Evolutionary conservation across 2,888 invertebrate genomes (phyloP), one percentile per base, ranked within the genome.

Genomic region (Polietes domitor): DNA sequence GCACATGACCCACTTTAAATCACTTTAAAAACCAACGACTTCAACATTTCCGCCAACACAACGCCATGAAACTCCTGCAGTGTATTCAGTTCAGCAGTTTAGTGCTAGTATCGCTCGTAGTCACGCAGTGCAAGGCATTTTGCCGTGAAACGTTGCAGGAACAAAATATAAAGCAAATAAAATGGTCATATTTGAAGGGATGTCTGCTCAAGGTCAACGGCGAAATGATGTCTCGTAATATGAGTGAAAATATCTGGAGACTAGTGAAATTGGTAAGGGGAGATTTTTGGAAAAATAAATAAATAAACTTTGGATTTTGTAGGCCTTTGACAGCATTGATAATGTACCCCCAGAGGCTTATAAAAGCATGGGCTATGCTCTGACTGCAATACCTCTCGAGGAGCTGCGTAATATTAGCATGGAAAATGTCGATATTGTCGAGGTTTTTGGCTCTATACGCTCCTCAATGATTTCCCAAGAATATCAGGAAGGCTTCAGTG

Each of bases 321-420:
- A 89, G 88, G 86, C 86, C 6, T 87, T 88, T 55, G 86, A 86
- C 76, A 87, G 86, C 55, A 37, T 86, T 10, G 88, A 90, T 21
- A 87, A 87, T 50, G 88, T 90, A 71, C 87, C 89, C 7, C 71
- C 85, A 0, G 70, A 80, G 1, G 82, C 85, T 9, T 90, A 87
- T 70, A 85, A 79, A 32, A 86, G 88, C 74, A 88, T 90, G 86
- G 89, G 88, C 28, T 86, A 87, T 68, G 73, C 87, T 4, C 70
- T 90, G 2, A 85, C 81, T 0, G 94, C 93, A 0, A 91, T 94
- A 19, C 90, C 92, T 0, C 90, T 92, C 0, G 91, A 92, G 10
- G 93, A 94, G 32, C 93, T 94, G 70, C 85, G 86, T 1, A 94
- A 94, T 86, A 90, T 94, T 0, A 93, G 94, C 0, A 87, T 94